These are phyloP conservation scores for Anguilla megastoma DNA, from an alignment of 2,797 vertebrate species.

Conservation along the genomic window DNA sequence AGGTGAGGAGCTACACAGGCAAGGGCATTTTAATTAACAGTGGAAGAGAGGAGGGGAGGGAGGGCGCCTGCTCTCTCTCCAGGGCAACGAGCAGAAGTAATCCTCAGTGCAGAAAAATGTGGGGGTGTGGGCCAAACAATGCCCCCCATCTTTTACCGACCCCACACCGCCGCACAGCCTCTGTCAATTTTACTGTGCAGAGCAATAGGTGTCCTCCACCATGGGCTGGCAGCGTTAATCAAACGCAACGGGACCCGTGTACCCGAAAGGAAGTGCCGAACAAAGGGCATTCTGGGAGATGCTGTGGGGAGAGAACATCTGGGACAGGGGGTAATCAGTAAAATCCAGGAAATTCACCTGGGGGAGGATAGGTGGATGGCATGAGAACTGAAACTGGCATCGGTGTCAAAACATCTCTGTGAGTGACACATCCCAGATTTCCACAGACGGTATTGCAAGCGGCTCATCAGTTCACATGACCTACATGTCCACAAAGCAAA, in stretches of 20 bases:
- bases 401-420: not conserved
- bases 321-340: not conserved
- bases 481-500: not conserved
- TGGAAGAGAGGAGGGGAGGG: not conserved
- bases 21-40: conserved; percentile 28
- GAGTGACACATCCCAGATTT: not conserved
- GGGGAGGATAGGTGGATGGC: not conserved
- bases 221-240: not conserved
- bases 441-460: not conserved
- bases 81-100: conserved; percentile 20
- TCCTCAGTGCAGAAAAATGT: not conserved
- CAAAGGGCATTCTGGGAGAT: not conserved
- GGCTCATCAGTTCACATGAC: not conserved
- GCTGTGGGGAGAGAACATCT: not conserved
- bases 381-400: not conserved
- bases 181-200: not conserved
- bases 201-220: not conserved
- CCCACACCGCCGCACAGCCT: not conserved
- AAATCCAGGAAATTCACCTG: not conserved
- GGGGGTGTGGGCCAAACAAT: not conserved
- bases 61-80: not conserved
- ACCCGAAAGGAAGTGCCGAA: not conserved
- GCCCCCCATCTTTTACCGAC: not conserved
- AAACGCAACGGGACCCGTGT: not conserved
- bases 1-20: not conserved